phyloP scores from a whole-genome alignment of 2,797 vertebrate species.

The Mormyrus hasselquistii region DNA sequence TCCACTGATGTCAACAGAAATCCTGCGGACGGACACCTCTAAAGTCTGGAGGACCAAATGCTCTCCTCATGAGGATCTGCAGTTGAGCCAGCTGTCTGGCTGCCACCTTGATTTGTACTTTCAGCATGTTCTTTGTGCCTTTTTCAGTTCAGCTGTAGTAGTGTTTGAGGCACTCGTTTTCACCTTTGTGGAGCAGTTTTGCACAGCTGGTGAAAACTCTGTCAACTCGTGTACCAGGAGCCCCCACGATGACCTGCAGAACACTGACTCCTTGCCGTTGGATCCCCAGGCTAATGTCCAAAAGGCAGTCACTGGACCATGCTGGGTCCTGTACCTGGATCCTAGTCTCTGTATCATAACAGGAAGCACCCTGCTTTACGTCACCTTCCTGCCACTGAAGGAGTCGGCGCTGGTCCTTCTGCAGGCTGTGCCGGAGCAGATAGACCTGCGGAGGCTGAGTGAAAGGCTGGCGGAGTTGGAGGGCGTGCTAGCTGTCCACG shows the following conservation, averaged over 20 bases:
- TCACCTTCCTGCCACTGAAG: conserved; percentile 88
- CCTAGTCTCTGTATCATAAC: conserved; percentile 88
- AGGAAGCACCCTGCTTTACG: conserved; percentile 88
- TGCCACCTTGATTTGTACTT: conserved; percentile 96
- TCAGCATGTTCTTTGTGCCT: conserved; percentile 93
- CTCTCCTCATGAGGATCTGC: conserved; percentile 60
- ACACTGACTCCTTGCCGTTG: conserved; percentile 60
- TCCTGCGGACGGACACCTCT: conserved; percentile 52
- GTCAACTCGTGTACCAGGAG: conserved; percentile 68
- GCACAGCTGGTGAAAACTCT: conserved; percentile 57
- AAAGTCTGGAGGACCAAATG: conserved; percentile 80
- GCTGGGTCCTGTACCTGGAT: conserved; percentile 95
- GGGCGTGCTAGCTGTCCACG: conserved; percentile 89
- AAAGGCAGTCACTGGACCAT: conserved; percentile 65
- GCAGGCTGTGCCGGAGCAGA: conserved; percentile 94
- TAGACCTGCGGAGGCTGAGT: conserved; percentile 81
- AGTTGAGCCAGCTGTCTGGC: conserved; percentile 35
- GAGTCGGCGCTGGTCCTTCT: conserved; percentile 96
- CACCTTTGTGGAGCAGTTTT: conserved; percentile 79
- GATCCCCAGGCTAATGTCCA: conserved; percentile 30
- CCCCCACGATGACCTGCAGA: conserved; percentile 57
- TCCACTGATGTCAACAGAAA: conserved; percentile 47
- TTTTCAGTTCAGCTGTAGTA: conserved; percentile 92
- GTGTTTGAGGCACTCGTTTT: conserved; percentile 86
- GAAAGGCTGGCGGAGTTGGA: conserved; percentile 74